Percentiles rank a stretch among this genome's conserved stretches.
These are phyloP conservation scores for Pantherophis guttatus DNA, from an alignment of 2,113 vertebrate genomes.

Conservation along the genomic window DNA sequence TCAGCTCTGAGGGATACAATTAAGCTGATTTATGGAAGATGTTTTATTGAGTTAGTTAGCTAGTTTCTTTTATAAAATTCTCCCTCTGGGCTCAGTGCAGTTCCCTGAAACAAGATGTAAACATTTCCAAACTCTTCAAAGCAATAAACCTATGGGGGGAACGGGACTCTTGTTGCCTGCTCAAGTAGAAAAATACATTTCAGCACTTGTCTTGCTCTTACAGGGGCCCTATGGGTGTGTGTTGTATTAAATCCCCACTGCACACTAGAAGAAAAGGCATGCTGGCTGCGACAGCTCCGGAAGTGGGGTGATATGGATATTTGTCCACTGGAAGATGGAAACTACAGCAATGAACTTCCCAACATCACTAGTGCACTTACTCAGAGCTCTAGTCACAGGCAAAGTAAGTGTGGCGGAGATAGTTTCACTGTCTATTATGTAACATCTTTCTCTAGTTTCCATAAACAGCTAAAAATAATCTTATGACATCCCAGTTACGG, in stretches of 20 bases:
- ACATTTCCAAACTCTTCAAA: slow-evolving; percentile 33
- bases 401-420: slow-evolving; percentile 74
- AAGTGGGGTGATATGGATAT: slow-evolving; percentile 96
- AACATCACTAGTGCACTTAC: slow-evolving; percentile 96
- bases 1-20: slow-evolving; percentile 58
- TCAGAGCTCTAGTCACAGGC: slow-evolving; percentile 83
- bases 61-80: slow-evolving; percentile 58
- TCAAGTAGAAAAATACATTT: background rate
- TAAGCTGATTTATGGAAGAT: slow-evolving; percentile 57
- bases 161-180: slow-evolving; percentile 11
- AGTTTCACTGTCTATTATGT: background rate
- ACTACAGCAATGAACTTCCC: slow-evolving; percentile 94
- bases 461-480: background rate
- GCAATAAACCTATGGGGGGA: background rate
- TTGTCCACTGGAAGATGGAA: slow-evolving; percentile 95
- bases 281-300: slow-evolving; percentile 93
- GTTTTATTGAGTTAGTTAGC: slow-evolving; percentile 40
- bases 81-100: slow-evolving; percentile 4
- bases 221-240: slow-evolving; percentile 97
- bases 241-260: slow-evolving; percentile 97
- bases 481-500: rapidly evolving
- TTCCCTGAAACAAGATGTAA: slow-evolving; percentile 44
- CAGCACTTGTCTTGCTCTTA: slow-evolving; percentile 47
- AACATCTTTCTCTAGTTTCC: background rate
- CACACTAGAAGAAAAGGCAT: slow-evolving; percentile 92